These are phyloP conservation scores for Lasioglossum morio DNA, from an alignment of 2,888 invertebrate genomes.

Conservation along the genomic window DNA sequence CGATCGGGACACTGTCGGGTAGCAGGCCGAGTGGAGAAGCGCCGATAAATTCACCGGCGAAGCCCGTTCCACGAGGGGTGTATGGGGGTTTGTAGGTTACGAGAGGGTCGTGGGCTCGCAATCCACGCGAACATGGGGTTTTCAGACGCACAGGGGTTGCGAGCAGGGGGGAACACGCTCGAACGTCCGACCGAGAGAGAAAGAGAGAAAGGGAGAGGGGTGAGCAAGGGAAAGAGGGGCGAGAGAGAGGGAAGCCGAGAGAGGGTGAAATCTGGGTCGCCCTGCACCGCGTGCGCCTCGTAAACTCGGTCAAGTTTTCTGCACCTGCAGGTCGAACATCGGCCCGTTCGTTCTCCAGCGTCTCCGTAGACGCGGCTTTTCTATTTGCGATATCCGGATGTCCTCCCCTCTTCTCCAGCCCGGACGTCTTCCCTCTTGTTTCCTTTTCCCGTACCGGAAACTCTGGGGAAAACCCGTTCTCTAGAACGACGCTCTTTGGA, in stretches of 20 bases:
- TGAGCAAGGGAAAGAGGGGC: slow-evolving; percentile 42
- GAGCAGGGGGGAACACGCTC: slow-evolving; percentile 6
- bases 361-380: slow-evolving; percentile 53
- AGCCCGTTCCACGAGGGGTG: slow-evolving; percentile 18
- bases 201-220: slow-evolving; percentile 42
- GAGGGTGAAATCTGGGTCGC: slow-evolving; percentile 80
- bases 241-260: slow-evolving; percentile 10
- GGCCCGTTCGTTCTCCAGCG: slow-evolving; percentile 54
- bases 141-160: slow-evolving; percentile 44
- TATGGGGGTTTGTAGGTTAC: slow-evolving; percentile 52
- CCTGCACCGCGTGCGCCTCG: slow-evolving; percentile 81
- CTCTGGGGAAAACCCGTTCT: background rate
- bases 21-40: background rate
- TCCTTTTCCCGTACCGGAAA: background rate
- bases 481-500: background rate
- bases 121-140: slow-evolving; percentile 48
- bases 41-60: slow-evolving; percentile 37
- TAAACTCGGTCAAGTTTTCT: slow-evolving; percentile 84
- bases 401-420: background rate
- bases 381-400: slow-evolving; percentile 56
- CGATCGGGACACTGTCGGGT: background rate
- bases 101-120: slow-evolving; percentile 38
- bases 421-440: background rate
- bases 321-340: slow-evolving; percentile 81
- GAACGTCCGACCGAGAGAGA: background rate